phyloP scores from a whole-genome alignment of 1,140 invertebrate genomes.

The Drosophila rhopaloa region DNA sequence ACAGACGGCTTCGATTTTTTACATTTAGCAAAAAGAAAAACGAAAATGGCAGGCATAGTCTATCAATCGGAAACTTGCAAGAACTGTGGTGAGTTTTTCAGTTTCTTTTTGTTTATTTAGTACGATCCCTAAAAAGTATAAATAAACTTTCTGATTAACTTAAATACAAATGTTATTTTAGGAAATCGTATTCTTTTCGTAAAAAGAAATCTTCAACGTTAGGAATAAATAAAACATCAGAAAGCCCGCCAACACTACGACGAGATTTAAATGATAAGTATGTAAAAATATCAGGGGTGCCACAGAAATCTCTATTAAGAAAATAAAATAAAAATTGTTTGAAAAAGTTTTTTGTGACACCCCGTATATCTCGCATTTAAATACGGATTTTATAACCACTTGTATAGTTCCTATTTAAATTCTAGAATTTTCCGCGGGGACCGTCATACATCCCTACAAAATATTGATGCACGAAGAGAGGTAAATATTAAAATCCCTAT shows the following conservation, averaged over 20 bases:
- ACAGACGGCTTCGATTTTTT: conserved; percentile 87
- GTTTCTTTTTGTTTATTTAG: conserved; percentile 1
- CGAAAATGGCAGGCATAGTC: conserved; percentile 85
- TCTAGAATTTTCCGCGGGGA: conserved; percentile 34
- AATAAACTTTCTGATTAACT: conserved; percentile 6
- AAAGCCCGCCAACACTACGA: conserved; percentile 77
- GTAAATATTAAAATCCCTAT: conserved; percentile 16
- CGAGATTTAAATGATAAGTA: conserved; percentile 42
- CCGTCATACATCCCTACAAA: conserved; percentile 67
- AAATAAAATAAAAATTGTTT: too few species aligned
- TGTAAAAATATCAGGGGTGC: neutral
- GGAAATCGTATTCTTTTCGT: conserved; percentile 77
- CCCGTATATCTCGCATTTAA: neutral
- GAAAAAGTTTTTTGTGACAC: too few species aligned
- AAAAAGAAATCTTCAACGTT: conserved; percentile 83
- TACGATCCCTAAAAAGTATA: neutral
- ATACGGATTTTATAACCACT: neutral
- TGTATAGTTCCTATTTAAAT: conserved; percentile 24
- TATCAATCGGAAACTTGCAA: conserved; percentile 86
- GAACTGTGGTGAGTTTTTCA: conserved; percentile 85
- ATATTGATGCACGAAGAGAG: conserved; percentile 43
- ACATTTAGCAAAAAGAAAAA: conserved; percentile 81
- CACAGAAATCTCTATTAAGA: too few species aligned
- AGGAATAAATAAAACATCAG: conserved; percentile 84
- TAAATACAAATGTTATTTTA: conserved; percentile 25